These are phyloP conservation scores for Platichthys stellatus DNA, from an alignment of 2,113 vertebrate species.

Conservation along the genomic window DNA sequence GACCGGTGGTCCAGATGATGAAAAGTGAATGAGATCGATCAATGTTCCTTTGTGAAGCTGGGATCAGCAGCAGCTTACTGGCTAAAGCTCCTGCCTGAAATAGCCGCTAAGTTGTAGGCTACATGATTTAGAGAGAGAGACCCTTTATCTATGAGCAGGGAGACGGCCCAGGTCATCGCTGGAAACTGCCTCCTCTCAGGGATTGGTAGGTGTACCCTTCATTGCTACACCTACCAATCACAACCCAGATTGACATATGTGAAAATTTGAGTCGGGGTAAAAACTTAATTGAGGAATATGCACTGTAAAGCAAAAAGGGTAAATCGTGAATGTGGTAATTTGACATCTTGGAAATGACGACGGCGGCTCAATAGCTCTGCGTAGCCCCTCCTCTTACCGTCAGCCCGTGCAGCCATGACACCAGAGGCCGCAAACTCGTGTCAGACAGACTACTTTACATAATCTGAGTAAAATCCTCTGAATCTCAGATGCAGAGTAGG, in stretches of 20 bases:
- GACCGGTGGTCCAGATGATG: not conserved
- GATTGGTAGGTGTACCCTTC: too few species aligned
- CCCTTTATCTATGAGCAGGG: conserved; percentile 32
- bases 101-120: conserved; percentile 52
- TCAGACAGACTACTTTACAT: conserved; percentile 24
- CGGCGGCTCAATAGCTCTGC: not conserved
- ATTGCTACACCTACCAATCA: not conserved
- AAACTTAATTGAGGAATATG: not conserved
- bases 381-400: not conserved
- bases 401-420: not conserved
- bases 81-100: conserved; percentile 64
- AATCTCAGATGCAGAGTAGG: conserved; percentile 6
- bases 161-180: conserved; percentile 1
- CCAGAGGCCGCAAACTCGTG: not conserved
- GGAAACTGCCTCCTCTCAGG: not conserved
- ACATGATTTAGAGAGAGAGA: conserved; percentile 16
- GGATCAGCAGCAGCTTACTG: conserved; percentile 71
- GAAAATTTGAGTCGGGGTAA: too few species aligned
- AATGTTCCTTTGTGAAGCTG: conserved; percentile 44
- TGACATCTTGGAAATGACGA: not conserved
- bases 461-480: conserved; percentile 22
- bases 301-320: not conserved
- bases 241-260: too few species aligned
- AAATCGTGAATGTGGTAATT: not conserved
- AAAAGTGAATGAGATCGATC: conserved; percentile 25